Percentiles rank a stretch among this genome's conserved stretches.
These are phyloP conservation scores for Macrostomum lignano DNA, from an alignment of 1,140 invertebrate species.

Conservation along the genomic window DNA sequence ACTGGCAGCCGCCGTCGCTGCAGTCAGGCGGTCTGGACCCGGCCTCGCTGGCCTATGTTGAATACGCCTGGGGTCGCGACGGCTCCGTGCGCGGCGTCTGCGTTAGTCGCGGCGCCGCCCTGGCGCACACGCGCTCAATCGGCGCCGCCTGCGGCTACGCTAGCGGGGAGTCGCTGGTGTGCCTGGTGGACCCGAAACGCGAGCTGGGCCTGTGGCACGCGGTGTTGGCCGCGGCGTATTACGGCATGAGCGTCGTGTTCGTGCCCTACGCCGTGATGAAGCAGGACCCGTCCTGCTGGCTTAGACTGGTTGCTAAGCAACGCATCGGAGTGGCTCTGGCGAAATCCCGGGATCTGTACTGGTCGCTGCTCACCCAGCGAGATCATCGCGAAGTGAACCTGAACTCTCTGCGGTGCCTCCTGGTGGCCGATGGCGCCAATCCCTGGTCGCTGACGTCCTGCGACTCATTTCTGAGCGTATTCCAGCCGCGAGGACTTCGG, in stretches of 20 bases:
- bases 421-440: slow-evolving; percentile 89
- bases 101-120: slow-evolving; percentile 56
- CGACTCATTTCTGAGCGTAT: slow-evolving; percentile 87
- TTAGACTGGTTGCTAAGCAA: slow-evolving; percentile 89
- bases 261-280: slow-evolving; percentile 98
- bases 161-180: slow-evolving; percentile 63
- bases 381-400: slow-evolving; percentile 89
- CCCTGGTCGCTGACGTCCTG: slow-evolving; percentile 92
- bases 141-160: slow-evolving; percentile 86
- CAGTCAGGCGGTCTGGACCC: no score
- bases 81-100: slow-evolving; percentile 90
- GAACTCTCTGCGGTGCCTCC: slow-evolving; percentile 52
- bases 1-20: slow-evolving; percentile 63
- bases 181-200: slow-evolving; percentile 80
- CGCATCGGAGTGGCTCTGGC: slow-evolving; percentile 78
- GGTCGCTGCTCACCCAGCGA: slow-evolving; percentile 67
- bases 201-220: slow-evolving; percentile 72
- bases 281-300: slow-evolving; percentile 86
- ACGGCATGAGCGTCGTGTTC: slow-evolving; percentile 97
- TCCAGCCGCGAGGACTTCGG: slow-evolving; percentile 52
- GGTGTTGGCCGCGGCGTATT: slow-evolving; percentile 64
- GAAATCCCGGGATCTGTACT: slow-evolving; percentile 88
- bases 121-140: slow-evolving; percentile 68
- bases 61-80: slow-evolving; percentile 45
- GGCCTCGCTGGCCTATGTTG: slow-evolving; percentile 76